These are phyloP conservation scores for Regulus satrapa DNA, from an alignment of 2,113 vertebrate species.

Conservation along the genomic window DNA sequence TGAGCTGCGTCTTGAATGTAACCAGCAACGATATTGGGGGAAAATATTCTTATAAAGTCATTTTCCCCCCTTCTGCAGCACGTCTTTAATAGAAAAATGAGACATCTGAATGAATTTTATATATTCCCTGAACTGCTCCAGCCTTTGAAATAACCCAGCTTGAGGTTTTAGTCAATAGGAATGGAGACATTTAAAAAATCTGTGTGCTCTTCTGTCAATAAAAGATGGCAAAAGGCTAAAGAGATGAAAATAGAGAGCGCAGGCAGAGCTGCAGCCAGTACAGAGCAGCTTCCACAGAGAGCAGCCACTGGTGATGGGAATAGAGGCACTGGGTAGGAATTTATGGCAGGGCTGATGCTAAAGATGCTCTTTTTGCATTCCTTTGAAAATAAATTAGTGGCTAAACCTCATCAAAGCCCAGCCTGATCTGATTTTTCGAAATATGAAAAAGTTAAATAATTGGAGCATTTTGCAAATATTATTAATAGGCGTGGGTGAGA, in stretches of 20 bases:
- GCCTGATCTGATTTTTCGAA: background rate
- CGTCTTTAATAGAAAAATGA: background rate
- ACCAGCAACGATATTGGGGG: background rate
- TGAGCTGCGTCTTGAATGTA: background rate
- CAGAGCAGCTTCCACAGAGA: background rate
- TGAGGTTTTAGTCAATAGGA: slow-evolving; percentile 59
- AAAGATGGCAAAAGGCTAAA: slow-evolving; percentile 37
- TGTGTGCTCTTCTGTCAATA: slow-evolving; percentile 27
- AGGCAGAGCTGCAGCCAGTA: background rate
- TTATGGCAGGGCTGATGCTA: background rate
- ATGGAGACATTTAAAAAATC: slow-evolving; percentile 43
- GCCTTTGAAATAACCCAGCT: slow-evolving; percentile 45
- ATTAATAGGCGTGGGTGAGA: background rate
- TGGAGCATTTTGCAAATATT: background rate
- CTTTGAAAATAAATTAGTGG: background rate
- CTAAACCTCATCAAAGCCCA: background rate
- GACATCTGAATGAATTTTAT: slow-evolving; percentile 18
- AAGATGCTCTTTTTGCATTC: background rate
- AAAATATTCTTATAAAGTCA: background rate
- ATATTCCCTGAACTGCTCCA: background rate
- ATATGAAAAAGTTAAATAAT: background rate
- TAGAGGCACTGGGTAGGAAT: background rate
- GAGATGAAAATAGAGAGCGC: background rate
- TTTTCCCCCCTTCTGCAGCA: background rate
- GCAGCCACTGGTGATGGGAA: background rate